These are phyloP conservation scores for Ptiloglossa arizonensis DNA, from an alignment of 1,140 invertebrate genomes.

Conservation along the genomic window DNA sequence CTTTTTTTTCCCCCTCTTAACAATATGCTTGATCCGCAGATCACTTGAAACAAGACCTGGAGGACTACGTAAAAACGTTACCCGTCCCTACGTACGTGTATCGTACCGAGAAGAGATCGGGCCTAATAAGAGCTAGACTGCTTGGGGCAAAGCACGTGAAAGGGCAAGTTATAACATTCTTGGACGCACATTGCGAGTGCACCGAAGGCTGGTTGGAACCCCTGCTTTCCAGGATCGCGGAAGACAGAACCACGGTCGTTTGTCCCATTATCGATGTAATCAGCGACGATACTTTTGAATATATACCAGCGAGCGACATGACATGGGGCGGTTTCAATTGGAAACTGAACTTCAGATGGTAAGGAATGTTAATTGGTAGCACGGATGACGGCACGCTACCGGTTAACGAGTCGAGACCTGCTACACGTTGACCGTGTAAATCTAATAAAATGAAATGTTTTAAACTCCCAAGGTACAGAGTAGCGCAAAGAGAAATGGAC, in stretches of 20 bases:
- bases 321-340: conserved; percentile 99
- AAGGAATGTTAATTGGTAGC: too few relatives aligned
- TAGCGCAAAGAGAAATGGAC: conserved; percentile 97
- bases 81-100: conserved; percentile 92
- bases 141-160: conserved; percentile 95
- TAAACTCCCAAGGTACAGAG: conserved; percentile 89
- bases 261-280: conserved; percentile 99
- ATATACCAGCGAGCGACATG: conserved; percentile 96
- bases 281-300: conserved; percentile 98
- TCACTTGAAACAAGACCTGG: conserved; percentile 93
- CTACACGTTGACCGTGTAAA: too few relatives aligned
- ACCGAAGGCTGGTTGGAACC: conserved; percentile 98
- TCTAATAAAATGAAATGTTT: not conserved
- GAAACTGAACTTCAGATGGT: conserved; percentile 99
- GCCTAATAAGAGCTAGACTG: conserved; percentile 95
- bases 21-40: conserved; percentile 78
- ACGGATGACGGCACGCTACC: too few relatives aligned
- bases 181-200: conserved; percentile 98
- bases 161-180: conserved; percentile 97
- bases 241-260: conserved; percentile 95
- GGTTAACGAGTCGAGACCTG: too few relatives aligned
- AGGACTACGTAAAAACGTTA: conserved; percentile 93
- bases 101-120: conserved; percentile 94
- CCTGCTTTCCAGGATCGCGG: conserved; percentile 92
- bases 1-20: too few relatives aligned